Base-by-base conservation (phyloP, 1,140 invertebrate species). In the Drosophila biarmipes region DNA sequence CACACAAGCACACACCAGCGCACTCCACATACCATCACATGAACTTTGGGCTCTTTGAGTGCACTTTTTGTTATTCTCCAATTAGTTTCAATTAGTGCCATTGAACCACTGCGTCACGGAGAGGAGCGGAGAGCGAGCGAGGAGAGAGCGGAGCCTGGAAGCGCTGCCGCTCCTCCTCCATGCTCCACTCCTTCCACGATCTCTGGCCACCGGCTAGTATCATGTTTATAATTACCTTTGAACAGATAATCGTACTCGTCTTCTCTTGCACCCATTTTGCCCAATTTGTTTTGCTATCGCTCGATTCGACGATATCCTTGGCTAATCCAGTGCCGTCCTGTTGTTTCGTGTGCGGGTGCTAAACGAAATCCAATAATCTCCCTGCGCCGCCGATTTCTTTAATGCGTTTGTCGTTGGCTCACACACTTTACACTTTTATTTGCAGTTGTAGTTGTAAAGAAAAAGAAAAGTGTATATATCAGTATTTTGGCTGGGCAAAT, bases 211-310 rank as follows among this genome's bases (percentile, higher is more conserved):
- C 58, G 45, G 29, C 56, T 49, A 69, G 55, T 55, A 49, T 67
- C 66, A 80, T 85, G 67, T 84, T 84, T 54, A 67, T 85, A 85
- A 86, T 93, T 95, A 99, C 98, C 98, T 98, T 99, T 99, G 94
- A 99, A 99, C 93, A 99, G 96, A 96, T 99, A 99, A 95, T 99
- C 99, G 94, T 99, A 99, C 95, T 99, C 98, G 94, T 99, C 98
- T 94, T 99, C 98, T 94, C 98, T 97, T 94, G 96, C 97, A 93
- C 96, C 97, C 97, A 98, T 98, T 94, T 95, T 95, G 31, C 37
- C 38, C 24, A 31, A 29, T 72, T 72, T 72, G 67, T 69, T 69
- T 69, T 69, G 35, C 64, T 69, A 45, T 38, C 78, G 69, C 62
- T 81, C 57, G 68, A 24, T 62, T 73, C 45, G 46, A 58, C n/a